Percentiles rank a stretch among this genome's conserved stretches.
phyloP scores from a whole-genome alignment of 2,888 invertebrate genomes.

The Epinotia brunnichana region DNA sequence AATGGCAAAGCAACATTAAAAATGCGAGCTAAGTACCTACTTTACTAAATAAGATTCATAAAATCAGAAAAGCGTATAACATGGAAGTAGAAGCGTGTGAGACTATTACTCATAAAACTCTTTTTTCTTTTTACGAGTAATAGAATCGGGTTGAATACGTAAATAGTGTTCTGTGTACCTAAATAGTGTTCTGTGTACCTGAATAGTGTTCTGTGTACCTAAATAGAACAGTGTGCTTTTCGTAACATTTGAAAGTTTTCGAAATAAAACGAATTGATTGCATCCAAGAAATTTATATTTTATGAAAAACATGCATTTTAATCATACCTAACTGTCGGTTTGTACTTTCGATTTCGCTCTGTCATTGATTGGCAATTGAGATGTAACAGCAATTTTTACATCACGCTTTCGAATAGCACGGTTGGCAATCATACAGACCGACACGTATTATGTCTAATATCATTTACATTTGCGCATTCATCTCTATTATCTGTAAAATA shows the following conservation, averaged over 20 bases:
- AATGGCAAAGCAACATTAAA: conserved; percentile 24
- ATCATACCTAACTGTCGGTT: conserved; percentile 46
- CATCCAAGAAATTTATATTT: conserved; percentile 4
- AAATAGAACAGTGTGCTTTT: not conserved
- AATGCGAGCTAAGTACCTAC: not conserved
- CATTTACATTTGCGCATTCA: conserved; percentile 40
- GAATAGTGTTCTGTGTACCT: too few relatives aligned
- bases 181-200: too few relatives aligned
- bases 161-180: too few relatives aligned
- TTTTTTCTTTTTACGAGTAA: not conserved
- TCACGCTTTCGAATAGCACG: conserved; percentile 51
- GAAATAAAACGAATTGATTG: conserved; percentile 6
- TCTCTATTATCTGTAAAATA: conserved; percentile 41
- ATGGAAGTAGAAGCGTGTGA: not conserved
- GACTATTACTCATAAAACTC: not conserved
- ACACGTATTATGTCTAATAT: conserved; percentile 42
- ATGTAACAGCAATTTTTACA: conserved; percentile 50
- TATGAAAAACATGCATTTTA: conserved; percentile 44
- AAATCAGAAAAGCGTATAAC: conserved; percentile 33
- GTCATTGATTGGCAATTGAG: conserved; percentile 62
- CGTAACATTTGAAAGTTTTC: not conserved
- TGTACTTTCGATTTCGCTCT: conserved; percentile 54
- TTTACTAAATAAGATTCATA: conserved; percentile 20
- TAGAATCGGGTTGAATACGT: not conserved
- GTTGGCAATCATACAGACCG: conserved; percentile 30